Percentiles rank a stretch among this genome's conserved stretches.
phyloP scores from a whole-genome alignment of 2,113 vertebrate species.

The Notarius lentiginosus region DNA sequence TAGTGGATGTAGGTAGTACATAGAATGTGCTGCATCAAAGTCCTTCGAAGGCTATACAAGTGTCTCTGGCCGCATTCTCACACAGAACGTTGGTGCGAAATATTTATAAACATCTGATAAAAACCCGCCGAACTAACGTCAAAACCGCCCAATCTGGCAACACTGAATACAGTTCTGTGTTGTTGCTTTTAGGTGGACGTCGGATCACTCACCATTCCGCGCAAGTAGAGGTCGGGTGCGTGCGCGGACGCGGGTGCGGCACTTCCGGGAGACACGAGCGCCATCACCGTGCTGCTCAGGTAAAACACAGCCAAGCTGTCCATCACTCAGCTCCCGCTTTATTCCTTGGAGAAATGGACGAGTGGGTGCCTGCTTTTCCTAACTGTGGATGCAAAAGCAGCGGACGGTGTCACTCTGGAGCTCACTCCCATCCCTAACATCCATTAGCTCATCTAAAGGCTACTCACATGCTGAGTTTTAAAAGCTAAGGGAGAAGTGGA shows the following conservation, averaged over 20 bases:
- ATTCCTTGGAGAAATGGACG: neutral
- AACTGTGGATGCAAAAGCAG: neutral
- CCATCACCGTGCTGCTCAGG: slow-evolving; percentile 35
- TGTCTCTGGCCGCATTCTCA: too few species aligned
- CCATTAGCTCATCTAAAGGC: neutral
- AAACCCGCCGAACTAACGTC: too few species aligned
- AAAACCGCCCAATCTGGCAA: too few species aligned
- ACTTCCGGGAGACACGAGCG: slow-evolving; percentile 40
- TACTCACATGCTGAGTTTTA: neutral
- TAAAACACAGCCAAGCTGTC: slow-evolving; percentile 4
- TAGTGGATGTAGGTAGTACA: too few species aligned
- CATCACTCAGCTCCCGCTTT: slow-evolving; percentile 1
- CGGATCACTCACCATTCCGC: slow-evolving; percentile 68
- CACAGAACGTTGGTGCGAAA: too few species aligned
- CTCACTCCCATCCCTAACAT: neutral
- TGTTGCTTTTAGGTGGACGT: neutral
- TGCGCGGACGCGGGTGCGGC: slow-evolving; percentile 35
- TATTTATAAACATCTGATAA: too few species aligned
- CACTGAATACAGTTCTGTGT: neutral
- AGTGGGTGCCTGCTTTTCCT: neutral
- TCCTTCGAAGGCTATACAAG: too few species aligned
- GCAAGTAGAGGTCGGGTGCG: slow-evolving; percentile 62
- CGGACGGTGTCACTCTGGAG: neutral
- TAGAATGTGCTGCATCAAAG: too few species aligned
- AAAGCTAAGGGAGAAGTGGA: too few species aligned